A percentile compares a stretch with the other conserved stretches of the same genome.
These are phyloP conservation scores for Pantherophis guttatus DNA, from an alignment of 2,113 vertebrate genomes.

Conservation along the genomic window DNA sequence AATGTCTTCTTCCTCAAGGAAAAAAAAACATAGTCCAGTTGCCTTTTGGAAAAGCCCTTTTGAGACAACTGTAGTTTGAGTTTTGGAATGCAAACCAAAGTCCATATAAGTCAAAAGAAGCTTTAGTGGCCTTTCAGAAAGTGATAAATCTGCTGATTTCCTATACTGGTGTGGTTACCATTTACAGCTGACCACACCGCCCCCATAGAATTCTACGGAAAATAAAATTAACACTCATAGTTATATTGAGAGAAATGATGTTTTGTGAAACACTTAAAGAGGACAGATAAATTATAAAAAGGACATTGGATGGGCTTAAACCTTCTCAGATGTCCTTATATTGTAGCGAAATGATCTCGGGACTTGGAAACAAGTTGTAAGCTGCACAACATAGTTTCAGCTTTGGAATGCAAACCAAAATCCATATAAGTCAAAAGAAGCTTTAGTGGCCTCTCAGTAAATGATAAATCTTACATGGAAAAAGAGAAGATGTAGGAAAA, in stretches of 20 bases:
- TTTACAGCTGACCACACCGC: background rate
- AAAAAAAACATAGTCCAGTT: background rate
- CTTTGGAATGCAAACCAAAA: background rate
- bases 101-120: too few relatives aligned
- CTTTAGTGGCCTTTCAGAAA: too few relatives aligned
- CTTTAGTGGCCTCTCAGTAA: background rate
- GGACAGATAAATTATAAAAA: background rate
- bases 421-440: background rate
- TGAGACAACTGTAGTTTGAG: background rate
- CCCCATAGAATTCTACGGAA: background rate
- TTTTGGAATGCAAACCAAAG: too few relatives aligned
- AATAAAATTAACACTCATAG: background rate
- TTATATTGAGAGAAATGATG: background rate
- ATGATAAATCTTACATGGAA: background rate
- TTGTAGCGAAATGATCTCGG: background rate
- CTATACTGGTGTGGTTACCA: background rate
- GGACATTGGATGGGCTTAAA: background rate
- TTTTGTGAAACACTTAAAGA: background rate
- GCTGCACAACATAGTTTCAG: background rate
- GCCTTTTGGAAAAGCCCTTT: background rate
- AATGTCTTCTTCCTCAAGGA: background rate
- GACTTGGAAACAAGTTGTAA: background rate
- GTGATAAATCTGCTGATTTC: background rate
- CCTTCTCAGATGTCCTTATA: background rate
- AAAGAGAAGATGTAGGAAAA: background rate